A percentile compares a stretch with the other conserved stretches of the same genome.
Evolutionary conservation across 2,797 vertebrate genomes (phyloP).

Genomic region (Heliangelus exortis): DNA sequence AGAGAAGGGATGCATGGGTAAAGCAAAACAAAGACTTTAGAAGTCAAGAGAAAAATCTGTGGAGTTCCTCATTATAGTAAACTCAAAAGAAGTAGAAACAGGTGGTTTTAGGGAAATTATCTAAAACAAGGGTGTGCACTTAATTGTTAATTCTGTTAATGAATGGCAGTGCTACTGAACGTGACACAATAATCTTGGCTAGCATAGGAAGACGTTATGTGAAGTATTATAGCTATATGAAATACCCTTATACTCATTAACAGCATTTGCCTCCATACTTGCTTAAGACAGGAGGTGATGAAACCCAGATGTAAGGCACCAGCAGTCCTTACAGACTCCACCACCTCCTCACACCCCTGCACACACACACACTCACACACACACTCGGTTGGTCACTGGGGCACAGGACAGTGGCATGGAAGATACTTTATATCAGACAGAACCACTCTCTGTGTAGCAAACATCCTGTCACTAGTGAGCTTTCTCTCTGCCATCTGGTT

Average conservation of each 20-base stretch:
- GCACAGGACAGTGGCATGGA: not conserved
- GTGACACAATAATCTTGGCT: not conserved
- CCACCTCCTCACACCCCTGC: not conserved
- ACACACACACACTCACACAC: too few relatives aligned
- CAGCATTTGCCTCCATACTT: not conserved
- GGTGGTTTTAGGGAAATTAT: not conserved
- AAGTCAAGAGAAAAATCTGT: not conserved
- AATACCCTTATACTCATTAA: not conserved
- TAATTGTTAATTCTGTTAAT: not conserved
- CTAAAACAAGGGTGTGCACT: not conserved
- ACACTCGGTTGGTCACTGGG: not conserved
- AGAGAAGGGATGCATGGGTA: not conserved
- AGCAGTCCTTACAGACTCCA: not conserved
- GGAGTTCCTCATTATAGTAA: not conserved
- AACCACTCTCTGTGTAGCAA: not conserved
- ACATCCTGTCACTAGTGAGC: accelerated
- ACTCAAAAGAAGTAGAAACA: not conserved
- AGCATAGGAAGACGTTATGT: not conserved
- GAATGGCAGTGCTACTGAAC: not conserved
- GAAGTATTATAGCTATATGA: not conserved
- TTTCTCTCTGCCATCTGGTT: not conserved
- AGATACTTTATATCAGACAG: not conserved
- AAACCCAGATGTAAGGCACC: not conserved
- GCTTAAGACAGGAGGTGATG: not conserved
- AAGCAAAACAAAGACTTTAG: not conserved